Percentiles rank a stretch among this genome's conserved stretches.
Evolutionary conservation across 92 coral and sea anemone genomes (phyloP).

Genomic region (Zoanthus solanderi): DNA sequence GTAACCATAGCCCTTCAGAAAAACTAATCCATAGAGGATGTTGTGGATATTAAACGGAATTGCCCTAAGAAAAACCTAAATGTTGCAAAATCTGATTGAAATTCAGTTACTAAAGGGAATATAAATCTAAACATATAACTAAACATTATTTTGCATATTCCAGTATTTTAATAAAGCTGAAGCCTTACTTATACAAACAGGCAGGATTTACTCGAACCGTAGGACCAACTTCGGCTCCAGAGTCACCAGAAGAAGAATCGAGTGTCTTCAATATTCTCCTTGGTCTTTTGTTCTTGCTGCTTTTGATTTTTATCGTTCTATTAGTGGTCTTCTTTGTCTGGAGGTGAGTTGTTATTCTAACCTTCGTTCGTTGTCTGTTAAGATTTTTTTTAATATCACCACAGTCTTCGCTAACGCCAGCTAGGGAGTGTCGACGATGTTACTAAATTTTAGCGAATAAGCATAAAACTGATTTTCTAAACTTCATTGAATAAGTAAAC

Average conservation of each 20-base stretch:
- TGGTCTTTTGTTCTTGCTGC: constrained; percentile 62
- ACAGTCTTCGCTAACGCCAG: too few relatives aligned
- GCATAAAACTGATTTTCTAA: too few relatives aligned
- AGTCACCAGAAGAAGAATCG: constrained; percentile 46
- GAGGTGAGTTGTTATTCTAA: constrained; percentile 51
- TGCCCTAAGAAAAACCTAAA: background rate
- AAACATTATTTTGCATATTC: background rate
- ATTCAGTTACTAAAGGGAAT: background rate
- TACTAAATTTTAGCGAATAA: too few relatives aligned
- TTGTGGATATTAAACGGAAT: background rate
- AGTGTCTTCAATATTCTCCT: constrained; percentile 64
- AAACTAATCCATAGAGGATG: background rate
- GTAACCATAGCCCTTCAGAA: background rate
- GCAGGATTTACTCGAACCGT: constrained; percentile 39
- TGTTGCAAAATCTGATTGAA: background rate
- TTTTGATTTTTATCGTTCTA: constrained; percentile 55
- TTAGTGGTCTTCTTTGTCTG: constrained; percentile 55
- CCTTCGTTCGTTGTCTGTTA: background rate
- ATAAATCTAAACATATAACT: background rate
- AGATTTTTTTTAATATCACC: background rate
- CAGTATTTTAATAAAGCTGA: background rate
- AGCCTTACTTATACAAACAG: constrained; percentile 16
- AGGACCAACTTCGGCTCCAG: constrained; percentile 42
- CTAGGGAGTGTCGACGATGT: too few relatives aligned
- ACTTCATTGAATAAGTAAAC: too few relatives aligned